phyloP scores from a whole-genome alignment of 2,797 vertebrate species.

The Onychomys torridus region DNA sequence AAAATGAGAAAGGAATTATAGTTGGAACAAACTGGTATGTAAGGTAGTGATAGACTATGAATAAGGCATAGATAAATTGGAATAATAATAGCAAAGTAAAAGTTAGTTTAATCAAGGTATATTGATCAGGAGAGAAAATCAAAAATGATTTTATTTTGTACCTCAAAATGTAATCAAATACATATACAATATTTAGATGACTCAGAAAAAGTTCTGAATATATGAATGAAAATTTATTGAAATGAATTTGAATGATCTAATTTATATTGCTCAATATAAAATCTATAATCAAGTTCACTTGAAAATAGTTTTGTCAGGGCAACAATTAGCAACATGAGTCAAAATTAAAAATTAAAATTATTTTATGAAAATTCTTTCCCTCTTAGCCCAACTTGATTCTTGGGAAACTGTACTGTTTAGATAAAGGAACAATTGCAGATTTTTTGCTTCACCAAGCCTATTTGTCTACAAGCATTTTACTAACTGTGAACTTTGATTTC shows the following conservation, averaged over 20 bases:
- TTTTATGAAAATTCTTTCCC: neutral
- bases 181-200: neutral
- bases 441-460: neutral
- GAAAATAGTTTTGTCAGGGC: neutral
- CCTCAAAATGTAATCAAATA: neutral
- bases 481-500: neutral
- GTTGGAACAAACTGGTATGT: neutral
- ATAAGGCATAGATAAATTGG: neutral
- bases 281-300: neutral
- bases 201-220: neutral
- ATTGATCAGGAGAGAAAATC: neutral
- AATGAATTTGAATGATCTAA: neutral
- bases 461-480: neutral
- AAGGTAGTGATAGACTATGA: neutral
- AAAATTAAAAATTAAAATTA: neutral
- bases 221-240: neutral
- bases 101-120: neutral
- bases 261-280: neutral
- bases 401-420: neutral
- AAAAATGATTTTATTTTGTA: neutral
- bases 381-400: neutral
- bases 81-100: neutral
- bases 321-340: neutral
- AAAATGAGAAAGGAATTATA: neutral
- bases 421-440: neutral